Evolutionary conservation across 1,140 invertebrate genomes (phyloP), one percentile per base, ranked within the genome.

Genomic region (Danaus plexippus): DNA sequence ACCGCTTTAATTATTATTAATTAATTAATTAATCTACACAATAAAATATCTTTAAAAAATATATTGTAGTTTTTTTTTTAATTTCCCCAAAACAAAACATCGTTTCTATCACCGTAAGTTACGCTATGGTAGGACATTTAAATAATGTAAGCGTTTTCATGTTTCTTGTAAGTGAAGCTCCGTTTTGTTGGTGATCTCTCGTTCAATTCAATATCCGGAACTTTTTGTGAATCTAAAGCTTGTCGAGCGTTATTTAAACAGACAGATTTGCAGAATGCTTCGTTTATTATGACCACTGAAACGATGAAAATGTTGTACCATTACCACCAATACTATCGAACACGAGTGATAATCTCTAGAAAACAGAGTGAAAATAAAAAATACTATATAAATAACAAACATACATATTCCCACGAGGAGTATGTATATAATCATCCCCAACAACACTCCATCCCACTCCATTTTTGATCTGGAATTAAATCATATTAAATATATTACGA

Each of bases 281-380:
- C 76, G 11, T 82, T 85, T 43, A 85, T 57, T 9, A 81, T 67
- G 2, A 82, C 54, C 57, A 85, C 81, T 85, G 60, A 42, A 75
- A 73, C 13, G 18, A 59, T 18, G 59, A 61, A 42, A 41, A 42
- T 15, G 5, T 47, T 22, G 15, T 15, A 15, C 3, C 15, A 15
- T 15, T 32, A 15, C 40, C 15, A 9, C n/a, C 5, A 11, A 44
- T 44, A 9, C 43, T 44, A 44, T 44, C 11, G 3, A 15, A 15
- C 15, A 15, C 15, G 15, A 1, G 15, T 15, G 15, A 15, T 15
- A 15, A 15, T 15, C 3, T 15, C 15, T 15, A 1, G 3, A 15
- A 15, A 15, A 3, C 15, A 15, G 15, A 15, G 15, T 1, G 15
- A 15, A 15, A 1, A 1, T 1, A 15, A 15, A 15, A 15, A 15